Percentiles rank a stretch among this genome's conserved stretches.
Evolutionary conservation across 2,113 vertebrate species (phyloP).

Genomic region (Camelus bactrianus): DNA sequence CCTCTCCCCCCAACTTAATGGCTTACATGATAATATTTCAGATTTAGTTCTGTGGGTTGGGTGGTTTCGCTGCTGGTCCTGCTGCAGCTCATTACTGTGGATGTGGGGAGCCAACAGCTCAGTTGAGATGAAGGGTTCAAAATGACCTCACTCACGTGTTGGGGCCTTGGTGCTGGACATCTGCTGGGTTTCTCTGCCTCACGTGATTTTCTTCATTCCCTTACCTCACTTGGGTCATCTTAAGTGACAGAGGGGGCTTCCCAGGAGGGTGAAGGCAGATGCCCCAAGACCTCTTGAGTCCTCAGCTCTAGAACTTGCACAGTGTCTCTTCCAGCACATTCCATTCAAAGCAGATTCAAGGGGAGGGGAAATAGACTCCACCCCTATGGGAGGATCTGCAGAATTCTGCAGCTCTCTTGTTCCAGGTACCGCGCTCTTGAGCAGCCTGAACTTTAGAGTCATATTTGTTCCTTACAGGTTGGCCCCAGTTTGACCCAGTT

Average conservation of each 20-base stretch:
- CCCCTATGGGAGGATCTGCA: not conserved
- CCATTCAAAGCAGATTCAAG: not conserved
- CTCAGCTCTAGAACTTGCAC: not conserved
- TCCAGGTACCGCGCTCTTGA: not conserved
- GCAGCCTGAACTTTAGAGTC: not conserved
- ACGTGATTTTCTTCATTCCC: accelerated
- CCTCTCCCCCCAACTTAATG: no score
- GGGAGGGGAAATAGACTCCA: not conserved
- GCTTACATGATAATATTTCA: not conserved
- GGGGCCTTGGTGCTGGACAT: not conserved
- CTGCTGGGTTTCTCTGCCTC: not conserved
- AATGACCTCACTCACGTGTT: accelerated
- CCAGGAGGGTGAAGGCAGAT: not conserved
- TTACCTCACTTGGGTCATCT: not conserved
- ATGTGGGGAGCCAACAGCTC: not conserved
- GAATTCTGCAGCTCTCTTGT: not conserved
- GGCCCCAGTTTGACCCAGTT: not conserved
- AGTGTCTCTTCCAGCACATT: not conserved
- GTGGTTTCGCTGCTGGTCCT: not conserved
- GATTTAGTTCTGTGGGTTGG: not conserved
- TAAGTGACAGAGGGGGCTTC: not conserved
- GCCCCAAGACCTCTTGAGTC: not conserved
- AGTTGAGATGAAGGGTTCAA: not conserved
- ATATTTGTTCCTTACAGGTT: not conserved
- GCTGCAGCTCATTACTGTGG: not conserved